Evolutionary conservation across 37 sponge, comb jelly and placozoan genomes (phyloP).

Genomic region (Beroe ovata): DNA sequence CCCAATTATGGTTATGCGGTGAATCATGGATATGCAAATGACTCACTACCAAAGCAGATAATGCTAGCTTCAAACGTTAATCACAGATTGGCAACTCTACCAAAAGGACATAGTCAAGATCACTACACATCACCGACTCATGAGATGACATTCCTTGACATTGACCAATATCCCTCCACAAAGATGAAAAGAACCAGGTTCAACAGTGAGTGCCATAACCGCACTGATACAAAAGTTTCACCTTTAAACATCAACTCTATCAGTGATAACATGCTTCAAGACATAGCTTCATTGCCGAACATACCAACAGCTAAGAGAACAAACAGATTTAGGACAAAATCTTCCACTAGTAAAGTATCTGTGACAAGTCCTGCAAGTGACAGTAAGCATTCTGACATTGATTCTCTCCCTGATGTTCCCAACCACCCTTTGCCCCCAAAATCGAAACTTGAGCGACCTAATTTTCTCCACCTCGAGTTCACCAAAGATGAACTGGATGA

Average conservation of each 20-base stretch:
- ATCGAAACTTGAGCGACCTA: neutral
- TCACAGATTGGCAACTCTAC: constrained; percentile 6
- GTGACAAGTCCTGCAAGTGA: constrained; percentile 57
- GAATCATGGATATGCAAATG: neutral
- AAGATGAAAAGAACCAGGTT: neutral
- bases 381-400: constrained; percentile 32
- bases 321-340: neutral
- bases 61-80: neutral
- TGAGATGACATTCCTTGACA: neutral
- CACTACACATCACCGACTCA: neutral
- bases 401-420: constrained; percentile 45
- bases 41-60: constrained; percentile 11
- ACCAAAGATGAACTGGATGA: constrained; percentile 38
- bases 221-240: neutral
- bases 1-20: neutral
- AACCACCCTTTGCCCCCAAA: constrained; percentile 16
- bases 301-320: neutral
- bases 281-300: constrained; percentile 14
- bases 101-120: constrained; percentile 8
- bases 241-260: neutral
- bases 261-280: constrained; percentile 28
- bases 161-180: neutral
- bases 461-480: constrained; percentile 11
- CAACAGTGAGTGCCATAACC: constrained; percentile 40
- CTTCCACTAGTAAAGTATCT: constrained; percentile 4